A percentile compares a stretch with the other conserved stretches of the same genome.
These are phyloP conservation scores for Brachypterus glaber DNA, from an alignment of 2,888 invertebrate genomes.

Conservation along the genomic window DNA sequence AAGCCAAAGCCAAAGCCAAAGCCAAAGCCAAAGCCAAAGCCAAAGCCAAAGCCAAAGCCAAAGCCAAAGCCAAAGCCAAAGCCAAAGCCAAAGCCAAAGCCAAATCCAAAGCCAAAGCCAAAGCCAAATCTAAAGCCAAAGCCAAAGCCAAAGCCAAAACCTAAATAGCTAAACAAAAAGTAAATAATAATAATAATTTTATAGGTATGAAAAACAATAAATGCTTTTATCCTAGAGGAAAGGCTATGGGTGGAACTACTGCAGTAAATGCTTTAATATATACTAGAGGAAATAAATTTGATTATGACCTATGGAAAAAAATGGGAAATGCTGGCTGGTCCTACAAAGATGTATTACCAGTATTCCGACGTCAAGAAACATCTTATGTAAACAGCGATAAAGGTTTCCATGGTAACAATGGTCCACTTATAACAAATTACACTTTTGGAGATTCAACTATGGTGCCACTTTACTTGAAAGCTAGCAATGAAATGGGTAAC, in stretches of 20 bases:
- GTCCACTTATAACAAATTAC: slow-evolving; percentile 62
- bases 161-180: too few relatives aligned
- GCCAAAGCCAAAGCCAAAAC: too few relatives aligned
- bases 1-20: too few relatives aligned
- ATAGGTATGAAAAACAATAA: slow-evolving; percentile 3
- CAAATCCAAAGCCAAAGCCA: too few relatives aligned
- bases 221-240: slow-evolving; percentile 11
- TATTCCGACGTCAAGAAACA: slow-evolving; percentile 81
- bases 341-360: slow-evolving; percentile 70
- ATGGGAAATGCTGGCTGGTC: slow-evolving; percentile 75
- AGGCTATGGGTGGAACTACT: slow-evolving; percentile 10
- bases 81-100: too few relatives aligned
- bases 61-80: too few relatives aligned
- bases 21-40: too few relatives aligned
- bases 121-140: too few relatives aligned
- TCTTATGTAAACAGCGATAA: slow-evolving; percentile 56
- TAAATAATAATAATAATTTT: background rate
- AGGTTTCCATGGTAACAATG: slow-evolving; percentile 56
- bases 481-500: slow-evolving; percentile 66
- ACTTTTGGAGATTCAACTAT: slow-evolving; percentile 58
- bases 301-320: slow-evolving; percentile 75
- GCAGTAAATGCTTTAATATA: slow-evolving; percentile 8
- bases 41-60: too few relatives aligned
- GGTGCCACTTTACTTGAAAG: slow-evolving; percentile 55
- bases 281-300: slow-evolving; percentile 45